Conservation (phyloP, 2,888 invertebrate genomes). For the Artemia sinica region DNA sequence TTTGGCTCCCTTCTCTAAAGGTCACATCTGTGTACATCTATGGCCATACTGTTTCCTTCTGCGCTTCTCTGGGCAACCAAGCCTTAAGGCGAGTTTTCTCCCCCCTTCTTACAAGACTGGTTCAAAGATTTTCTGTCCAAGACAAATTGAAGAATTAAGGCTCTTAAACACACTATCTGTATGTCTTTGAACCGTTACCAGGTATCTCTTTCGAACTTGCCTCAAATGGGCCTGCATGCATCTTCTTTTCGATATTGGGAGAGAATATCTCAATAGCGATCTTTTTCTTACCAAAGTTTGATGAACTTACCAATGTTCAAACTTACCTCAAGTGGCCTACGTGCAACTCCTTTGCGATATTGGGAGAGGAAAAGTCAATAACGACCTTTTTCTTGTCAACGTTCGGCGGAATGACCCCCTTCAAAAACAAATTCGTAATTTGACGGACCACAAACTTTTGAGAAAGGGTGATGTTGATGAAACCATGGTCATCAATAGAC, state of each 20-base stretch:
- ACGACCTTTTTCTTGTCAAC: constrained; percentile 47
- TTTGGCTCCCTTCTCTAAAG: too few relatives aligned
- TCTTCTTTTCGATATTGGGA: neutral
- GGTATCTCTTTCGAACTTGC: too few relatives aligned
- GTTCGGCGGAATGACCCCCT: constrained; percentile 49
- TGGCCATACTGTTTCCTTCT: too few relatives aligned
- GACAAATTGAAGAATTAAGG: too few relatives aligned
- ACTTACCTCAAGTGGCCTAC: constrained; percentile 71
- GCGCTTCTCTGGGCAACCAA: too few relatives aligned
- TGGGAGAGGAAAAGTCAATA: constrained; percentile 92
- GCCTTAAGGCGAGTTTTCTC: too few relatives aligned
- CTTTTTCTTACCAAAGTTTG: neutral
- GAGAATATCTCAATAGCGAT: neutral
- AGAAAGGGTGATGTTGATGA: constrained; percentile 67
- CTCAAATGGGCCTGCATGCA: neutral
- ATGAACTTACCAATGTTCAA: constrained; percentile 16
- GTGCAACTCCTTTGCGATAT: constrained; percentile 99
- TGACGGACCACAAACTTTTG: constrained; percentile 42
- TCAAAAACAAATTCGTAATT: constrained; percentile 40
- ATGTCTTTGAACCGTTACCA: too few relatives aligned
- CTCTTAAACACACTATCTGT: too few relatives aligned
- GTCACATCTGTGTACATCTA: too few relatives aligned
- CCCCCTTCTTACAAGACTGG: too few relatives aligned
- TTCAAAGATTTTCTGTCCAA: too few relatives aligned
- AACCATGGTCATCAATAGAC: constrained; percentile 76